Evolutionary conservation across 2,888 invertebrate genomes (phyloP).

Genomic region (Ecliptopera silaceata): DNA sequence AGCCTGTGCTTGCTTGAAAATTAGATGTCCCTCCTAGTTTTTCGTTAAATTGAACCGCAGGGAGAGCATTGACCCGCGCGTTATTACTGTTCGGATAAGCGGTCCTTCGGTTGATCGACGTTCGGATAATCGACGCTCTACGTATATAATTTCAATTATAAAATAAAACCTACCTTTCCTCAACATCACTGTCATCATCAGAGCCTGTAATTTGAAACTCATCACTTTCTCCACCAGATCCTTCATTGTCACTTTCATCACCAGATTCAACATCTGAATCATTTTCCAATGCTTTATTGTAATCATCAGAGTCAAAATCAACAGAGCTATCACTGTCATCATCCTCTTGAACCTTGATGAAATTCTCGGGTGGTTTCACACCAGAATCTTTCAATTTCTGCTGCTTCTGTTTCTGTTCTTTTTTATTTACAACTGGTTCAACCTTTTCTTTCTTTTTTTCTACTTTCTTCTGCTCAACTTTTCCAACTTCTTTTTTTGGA

Average conservation of each 20-base stretch:
- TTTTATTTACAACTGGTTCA: conserved; percentile 38
- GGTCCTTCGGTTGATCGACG: too few relatives aligned
- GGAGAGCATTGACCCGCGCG: too few relatives aligned
- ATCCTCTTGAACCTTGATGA: conserved; percentile 54
- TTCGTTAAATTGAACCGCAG: too few relatives aligned
- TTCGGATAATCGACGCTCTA: too few relatives aligned
- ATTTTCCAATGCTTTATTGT: conserved; percentile 58
- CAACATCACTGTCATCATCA: conserved; percentile 36
- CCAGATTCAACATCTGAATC: conserved; percentile 47
- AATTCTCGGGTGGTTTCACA: conserved; percentile 56
- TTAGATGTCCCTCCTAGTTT: too few relatives aligned
- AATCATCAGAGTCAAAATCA: conserved; percentile 72
- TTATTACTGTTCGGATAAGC: too few relatives aligned
- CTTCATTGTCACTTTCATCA: conserved; percentile 36
- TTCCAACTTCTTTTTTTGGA: conserved; percentile 27
- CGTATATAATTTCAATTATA: too few relatives aligned
- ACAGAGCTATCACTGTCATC: conserved; percentile 59
- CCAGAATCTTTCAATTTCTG: conserved; percentile 54
- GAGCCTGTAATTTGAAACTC: too few relatives aligned
- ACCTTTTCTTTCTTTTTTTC: conserved; percentile 30
- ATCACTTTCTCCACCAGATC: conserved; percentile 36
- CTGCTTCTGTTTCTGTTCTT: conserved; percentile 52
- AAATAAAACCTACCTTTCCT: conserved; percentile 40
- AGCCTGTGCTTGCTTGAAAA: too few relatives aligned
- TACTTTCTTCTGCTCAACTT: conserved; percentile 20